Evolutionary conservation across 64 coral and sea anemone genomes (phyloP).

Genomic region (Acropora tenuis): DNA sequence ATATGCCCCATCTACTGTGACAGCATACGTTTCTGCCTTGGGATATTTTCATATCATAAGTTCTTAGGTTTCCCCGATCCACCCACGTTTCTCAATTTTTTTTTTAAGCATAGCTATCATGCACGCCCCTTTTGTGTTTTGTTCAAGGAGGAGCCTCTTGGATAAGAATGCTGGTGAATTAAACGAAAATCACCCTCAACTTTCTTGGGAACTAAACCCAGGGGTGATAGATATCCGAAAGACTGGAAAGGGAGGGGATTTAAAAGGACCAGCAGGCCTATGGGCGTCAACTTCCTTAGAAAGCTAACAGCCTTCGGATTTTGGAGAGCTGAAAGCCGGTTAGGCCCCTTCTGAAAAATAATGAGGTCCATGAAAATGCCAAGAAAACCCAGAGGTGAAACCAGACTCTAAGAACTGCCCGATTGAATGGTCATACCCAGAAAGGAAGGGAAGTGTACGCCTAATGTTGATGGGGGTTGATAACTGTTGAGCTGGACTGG

Average conservation of each 20-base stretch:
- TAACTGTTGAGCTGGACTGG: conserved; percentile 2
- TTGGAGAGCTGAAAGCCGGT: conserved; percentile 30
- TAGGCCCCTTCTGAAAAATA: neutral
- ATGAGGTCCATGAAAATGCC: neutral
- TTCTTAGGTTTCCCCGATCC: neutral
- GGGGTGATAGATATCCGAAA: neutral
- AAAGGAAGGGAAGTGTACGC: neutral
- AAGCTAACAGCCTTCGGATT: conserved; percentile 6
- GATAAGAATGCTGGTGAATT: conserved; percentile 17
- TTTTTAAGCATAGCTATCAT: too few species aligned
- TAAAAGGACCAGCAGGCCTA: neutral
- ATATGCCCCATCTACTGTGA: conserved; percentile 9
- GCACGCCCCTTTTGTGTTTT: too few species aligned
- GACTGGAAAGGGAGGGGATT: neutral
- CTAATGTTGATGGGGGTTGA: conserved; percentile 24
- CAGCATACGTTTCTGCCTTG: neutral
- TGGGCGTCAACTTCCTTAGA: conserved; percentile 15
- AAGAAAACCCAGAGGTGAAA: neutral
- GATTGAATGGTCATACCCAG: conserved; percentile 31
- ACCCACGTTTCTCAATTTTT: neutral
- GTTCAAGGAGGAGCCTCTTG: conserved; percentile 18
- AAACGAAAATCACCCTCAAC: conserved; percentile 15
- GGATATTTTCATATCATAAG: neutral
- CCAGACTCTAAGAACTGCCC: conserved; percentile 25
- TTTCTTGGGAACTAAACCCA: conserved; percentile 8